Evolutionary conservation across 2,888 invertebrate species (phyloP).

Genomic region (Clistopyga incitator): DNA sequence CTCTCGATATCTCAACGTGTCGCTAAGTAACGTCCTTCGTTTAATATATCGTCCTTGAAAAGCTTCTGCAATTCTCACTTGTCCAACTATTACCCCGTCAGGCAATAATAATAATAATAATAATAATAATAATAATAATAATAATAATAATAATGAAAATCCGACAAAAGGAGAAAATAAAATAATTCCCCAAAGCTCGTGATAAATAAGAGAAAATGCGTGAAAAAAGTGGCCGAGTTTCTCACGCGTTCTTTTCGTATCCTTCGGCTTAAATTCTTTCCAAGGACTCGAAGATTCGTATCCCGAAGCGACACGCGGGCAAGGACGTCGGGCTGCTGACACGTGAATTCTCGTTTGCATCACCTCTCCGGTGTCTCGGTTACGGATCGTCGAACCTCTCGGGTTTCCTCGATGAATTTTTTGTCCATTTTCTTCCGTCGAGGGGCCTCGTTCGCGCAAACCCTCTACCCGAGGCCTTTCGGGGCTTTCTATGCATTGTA

Average conservation of each 20-base stretch:
- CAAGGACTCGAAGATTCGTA: constrained; percentile 38
- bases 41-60: background rate
- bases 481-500: constrained; percentile 4
- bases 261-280: constrained; percentile 28
- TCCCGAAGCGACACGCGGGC: constrained; percentile 4
- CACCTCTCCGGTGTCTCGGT: background rate
- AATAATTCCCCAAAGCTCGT: background rate
- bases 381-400: background rate
- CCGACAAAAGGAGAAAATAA: background rate
- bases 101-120: no score
- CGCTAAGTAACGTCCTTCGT: background rate
- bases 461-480: constrained; percentile 8
- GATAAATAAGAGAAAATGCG: no score
- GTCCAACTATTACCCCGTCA: background rate
- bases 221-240: no score
- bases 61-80: background rate
- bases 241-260: background rate
- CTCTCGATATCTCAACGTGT: background rate
- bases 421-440: constrained; percentile 3
- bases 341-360: background rate
- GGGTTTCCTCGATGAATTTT: constrained; percentile 11
- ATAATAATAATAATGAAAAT: no score
- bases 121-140: no score
- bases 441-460: background rate
- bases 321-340: constrained; percentile 23